Evolutionary conservation across 2,113 vertebrate species (phyloP).

Genomic region (Laticauda laticaudata): DNA sequence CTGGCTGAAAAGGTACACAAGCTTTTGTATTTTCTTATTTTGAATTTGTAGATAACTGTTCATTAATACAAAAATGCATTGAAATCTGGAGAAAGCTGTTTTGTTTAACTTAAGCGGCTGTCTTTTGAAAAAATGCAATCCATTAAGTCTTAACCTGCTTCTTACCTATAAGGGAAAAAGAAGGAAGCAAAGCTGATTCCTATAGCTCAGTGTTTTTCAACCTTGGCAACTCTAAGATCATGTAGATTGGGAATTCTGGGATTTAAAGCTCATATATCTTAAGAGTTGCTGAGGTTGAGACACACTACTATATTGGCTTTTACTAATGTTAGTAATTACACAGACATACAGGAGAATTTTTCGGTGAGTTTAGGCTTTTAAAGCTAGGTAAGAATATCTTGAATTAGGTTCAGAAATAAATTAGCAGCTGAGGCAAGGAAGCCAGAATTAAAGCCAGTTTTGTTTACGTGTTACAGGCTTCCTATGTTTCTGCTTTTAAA

Average conservation of each 20-base stretch:
- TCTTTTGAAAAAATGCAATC: neutral
- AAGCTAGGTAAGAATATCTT: neutral
- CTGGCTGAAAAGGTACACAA: neutral
- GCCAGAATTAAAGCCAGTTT: neutral
- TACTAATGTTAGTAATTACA: neutral
- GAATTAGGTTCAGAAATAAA: neutral
- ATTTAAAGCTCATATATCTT: neutral
- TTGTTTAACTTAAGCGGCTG: neutral
- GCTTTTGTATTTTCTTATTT: neutral
- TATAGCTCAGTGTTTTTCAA: neutral
- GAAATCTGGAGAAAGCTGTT: neutral
- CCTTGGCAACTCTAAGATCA: neutral
- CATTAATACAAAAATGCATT: neutral
- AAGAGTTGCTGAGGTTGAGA: neutral
- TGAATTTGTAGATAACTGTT: neutral
- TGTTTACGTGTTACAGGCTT: neutral
- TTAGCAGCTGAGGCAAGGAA: neutral
- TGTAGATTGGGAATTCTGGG: neutral
- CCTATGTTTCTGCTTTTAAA: neutral
- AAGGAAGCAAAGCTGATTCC: neutral
- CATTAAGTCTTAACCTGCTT: neutral
- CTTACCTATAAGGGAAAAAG: neutral
- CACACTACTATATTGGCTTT: neutral
- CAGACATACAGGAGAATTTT: neutral
- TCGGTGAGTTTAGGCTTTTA: neutral